These are phyloP conservation scores for Macrocentrus cingulum DNA, from an alignment of 1,140 invertebrate species.

Conservation along the genomic window DNA sequence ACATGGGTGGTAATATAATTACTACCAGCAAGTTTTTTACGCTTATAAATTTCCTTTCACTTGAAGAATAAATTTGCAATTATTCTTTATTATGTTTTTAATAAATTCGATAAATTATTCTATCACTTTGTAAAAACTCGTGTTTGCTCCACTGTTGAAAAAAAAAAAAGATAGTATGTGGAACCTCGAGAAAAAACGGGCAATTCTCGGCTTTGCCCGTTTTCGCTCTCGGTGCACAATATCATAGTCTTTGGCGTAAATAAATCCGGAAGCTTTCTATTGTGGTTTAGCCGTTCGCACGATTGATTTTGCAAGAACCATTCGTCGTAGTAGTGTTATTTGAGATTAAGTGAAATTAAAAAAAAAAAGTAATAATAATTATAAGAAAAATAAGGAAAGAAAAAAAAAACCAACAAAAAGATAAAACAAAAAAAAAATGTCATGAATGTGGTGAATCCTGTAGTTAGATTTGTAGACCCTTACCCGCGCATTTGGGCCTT, in stretches of 20 bases:
- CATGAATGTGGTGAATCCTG: slow-evolving; percentile 25
- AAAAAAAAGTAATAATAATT: background rate
- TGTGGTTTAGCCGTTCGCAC: background rate
- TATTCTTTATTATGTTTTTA: no score
- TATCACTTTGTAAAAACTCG: no score
- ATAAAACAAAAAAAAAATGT: background rate
- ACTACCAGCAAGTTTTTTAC: no score
- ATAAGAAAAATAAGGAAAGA: no score
- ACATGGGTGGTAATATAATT: no score
- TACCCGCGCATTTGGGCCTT: slow-evolving; percentile 23
- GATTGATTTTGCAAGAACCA: slow-evolving; percentile 6
- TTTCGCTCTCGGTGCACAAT: slow-evolving; percentile 1
- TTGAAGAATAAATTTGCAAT: no score
- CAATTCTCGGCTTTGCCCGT: background rate
- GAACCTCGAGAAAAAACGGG: no score
- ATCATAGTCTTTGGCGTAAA: background rate
- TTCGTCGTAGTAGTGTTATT: slow-evolving; percentile 11
- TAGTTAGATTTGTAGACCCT: slow-evolving; percentile 33
- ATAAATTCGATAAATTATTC: no score
- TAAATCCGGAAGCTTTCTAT: background rate
- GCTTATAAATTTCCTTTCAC: no score
- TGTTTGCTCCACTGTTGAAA: no score
- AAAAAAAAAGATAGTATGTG: no score
- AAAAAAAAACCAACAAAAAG: no score
- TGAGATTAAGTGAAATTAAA: background rate